Evolutionary conservation across 2,888 invertebrate species (phyloP).

Genomic region (Geophilus truncorum): DNA sequence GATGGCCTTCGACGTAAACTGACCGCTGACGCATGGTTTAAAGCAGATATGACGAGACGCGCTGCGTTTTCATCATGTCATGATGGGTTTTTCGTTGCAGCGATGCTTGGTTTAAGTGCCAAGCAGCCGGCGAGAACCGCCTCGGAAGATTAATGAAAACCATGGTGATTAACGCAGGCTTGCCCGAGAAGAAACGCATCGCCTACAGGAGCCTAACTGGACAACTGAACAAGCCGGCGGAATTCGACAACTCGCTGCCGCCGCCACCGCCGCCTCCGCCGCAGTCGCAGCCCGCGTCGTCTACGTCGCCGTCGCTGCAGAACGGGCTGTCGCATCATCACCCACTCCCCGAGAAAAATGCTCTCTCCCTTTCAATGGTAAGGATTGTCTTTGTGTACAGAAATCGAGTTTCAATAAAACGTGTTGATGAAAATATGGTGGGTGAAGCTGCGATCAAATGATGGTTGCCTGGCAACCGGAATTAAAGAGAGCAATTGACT

Average conservation of each 20-base stretch:
- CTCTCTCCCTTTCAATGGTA: slow-evolving; percentile 31
- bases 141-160: slow-evolving; percentile 34
- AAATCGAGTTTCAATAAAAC: slow-evolving; percentile 16
- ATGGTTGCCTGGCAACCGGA: neutral
- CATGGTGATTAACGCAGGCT: slow-evolving; percentile 33
- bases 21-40: neutral
- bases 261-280: slow-evolving; percentile 2
- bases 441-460: neutral
- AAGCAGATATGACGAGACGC: neutral
- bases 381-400: slow-evolving; percentile 19
- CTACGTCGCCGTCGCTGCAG: neutral
- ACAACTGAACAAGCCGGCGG: slow-evolving; percentile 13
- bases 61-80: neutral
- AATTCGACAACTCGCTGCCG: slow-evolving; percentile 20
- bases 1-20: neutral
- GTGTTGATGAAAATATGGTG: slow-evolving; percentile 10
- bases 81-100: slow-evolving; percentile 1
- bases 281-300: neutral
- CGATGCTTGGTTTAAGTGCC: slow-evolving; percentile 34
- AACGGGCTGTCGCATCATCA: slow-evolving; percentile 32
- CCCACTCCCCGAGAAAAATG: slow-evolving; percentile 30
- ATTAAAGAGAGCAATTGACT: neutral
- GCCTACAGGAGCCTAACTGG: slow-evolving; percentile 33
- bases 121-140: slow-evolving; percentile 34
- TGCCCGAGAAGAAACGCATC: slow-evolving; percentile 34